Evolutionary conservation across 2,888 invertebrate species (phyloP).

Genomic region (Drosophila yooni): DNA sequence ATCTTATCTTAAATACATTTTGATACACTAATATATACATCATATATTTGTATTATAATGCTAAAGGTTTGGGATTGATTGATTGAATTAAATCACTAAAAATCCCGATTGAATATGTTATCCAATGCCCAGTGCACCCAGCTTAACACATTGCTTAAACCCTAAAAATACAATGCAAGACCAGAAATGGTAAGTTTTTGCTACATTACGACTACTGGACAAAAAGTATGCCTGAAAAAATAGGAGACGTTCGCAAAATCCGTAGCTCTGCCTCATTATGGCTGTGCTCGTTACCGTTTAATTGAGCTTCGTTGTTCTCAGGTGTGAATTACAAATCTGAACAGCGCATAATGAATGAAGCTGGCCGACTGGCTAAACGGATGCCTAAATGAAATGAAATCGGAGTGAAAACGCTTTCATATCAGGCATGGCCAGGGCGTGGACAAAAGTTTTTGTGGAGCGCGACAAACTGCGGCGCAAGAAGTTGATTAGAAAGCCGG

Average conservation of each 20-base stretch:
- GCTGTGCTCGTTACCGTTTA: conserved; percentile 32
- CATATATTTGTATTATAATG: background rate
- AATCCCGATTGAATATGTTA: background rate
- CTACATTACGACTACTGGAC: background rate
- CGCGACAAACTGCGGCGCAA: conserved; percentile 77
- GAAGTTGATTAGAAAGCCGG: conserved; percentile 77
- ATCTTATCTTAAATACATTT: background rate
- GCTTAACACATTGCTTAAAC: background rate
- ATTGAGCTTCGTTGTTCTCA: conserved; percentile 56
- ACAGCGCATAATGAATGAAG: conserved; percentile 74
- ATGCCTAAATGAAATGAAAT: conserved; percentile 77
- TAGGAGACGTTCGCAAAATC: background rate
- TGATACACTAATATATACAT: accelerated
- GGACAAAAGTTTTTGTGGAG: conserved; percentile 61
- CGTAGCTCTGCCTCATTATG: conserved; percentile 4
- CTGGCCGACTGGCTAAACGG: conserved; percentile 48
- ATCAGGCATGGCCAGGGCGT: conserved; percentile 52
- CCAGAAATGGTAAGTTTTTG: background rate
- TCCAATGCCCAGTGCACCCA: too few species aligned
- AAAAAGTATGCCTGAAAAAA: background rate
- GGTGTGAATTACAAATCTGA: conserved; percentile 80
- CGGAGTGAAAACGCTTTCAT: conserved; percentile 75
- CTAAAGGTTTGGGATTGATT: background rate
- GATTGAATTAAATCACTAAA: background rate
- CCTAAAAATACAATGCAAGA: background rate